Base-by-base conservation (phyloP, 2,797 vertebrate species). In the Microtus californicus region DNA sequence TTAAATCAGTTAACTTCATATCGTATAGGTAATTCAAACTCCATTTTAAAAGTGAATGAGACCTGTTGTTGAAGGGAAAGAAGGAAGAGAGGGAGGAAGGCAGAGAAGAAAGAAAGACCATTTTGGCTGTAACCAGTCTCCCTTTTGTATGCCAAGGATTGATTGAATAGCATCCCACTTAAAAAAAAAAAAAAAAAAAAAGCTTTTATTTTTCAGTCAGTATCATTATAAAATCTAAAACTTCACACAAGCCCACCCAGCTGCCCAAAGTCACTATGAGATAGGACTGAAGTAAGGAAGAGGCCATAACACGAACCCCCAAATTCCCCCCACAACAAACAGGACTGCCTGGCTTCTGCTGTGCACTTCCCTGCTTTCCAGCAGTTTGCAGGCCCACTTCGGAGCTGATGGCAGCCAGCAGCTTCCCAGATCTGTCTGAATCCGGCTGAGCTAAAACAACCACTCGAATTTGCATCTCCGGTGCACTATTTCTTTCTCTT, bases 371-470 rank as follows among this genome's bases (percentile, higher is more conserved):
- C 7, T 0, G 0, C n/a, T 74, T 90, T 86, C 69, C 92, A 93
- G 59, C 81, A 63, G 95, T 40, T 92, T 91, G 31, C 79, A 65
- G 69, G 79, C 29, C 83, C 87, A 51, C 59, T 92, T 89, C 61
- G 48, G 45, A 92, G 1, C 37, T 43, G 51, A 67, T 79, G 56
- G 83, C 48, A 71, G 89, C n/a, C 93, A 92, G 67, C 29, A 83
- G 88, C 6, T 81, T 79, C 82, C n/a, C 65, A 76, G 74, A 69
- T 95, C 93, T 77, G 45, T 87, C n/a, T 63, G 81, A 95, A 90
- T 56, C 79, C 9, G 29, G 23, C 95, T 1, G 3, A 23, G 74
- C 59, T 81, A 83, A 96, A 79, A 86, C 40, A 89, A 27, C 77
- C 34, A 25, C 12, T 74, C 0, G 91, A 79, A 86, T 96, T 87